Evolutionary conservation across 2,888 invertebrate genomes (phyloP).

Genomic region (Bembecia ichneumoniformis): DNA sequence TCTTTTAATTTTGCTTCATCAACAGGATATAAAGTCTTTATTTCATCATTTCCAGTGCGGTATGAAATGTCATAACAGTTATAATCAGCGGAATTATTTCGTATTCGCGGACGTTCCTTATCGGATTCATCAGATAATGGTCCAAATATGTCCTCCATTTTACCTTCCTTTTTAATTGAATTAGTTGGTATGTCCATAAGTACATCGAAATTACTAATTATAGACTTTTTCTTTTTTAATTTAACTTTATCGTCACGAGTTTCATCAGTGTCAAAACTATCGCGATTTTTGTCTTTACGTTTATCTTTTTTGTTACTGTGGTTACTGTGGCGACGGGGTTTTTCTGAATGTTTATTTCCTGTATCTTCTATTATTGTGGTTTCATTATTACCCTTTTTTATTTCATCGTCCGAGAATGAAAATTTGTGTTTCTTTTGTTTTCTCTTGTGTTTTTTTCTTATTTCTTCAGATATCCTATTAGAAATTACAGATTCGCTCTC

Average conservation of each 20-base stretch:
- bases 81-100: slow-evolving; percentile 34
- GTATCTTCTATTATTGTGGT: slow-evolving; percentile 28
- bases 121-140: slow-evolving; percentile 84
- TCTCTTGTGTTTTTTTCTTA: slow-evolving; percentile 86
- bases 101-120: slow-evolving; percentile 29
- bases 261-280: slow-evolving; percentile 60
- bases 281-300: slow-evolving; percentile 71
- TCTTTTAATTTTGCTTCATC: slow-evolving; percentile 46
- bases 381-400: slow-evolving; percentile 48
- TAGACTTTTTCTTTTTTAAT: slow-evolving; percentile 68
- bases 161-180: slow-evolving; percentile 77
- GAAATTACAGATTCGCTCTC: slow-evolving; percentile 58
- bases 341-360: slow-evolving; percentile 62
- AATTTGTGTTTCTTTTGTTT: slow-evolving; percentile 85
- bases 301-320: slow-evolving; percentile 74
- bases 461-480: slow-evolving; percentile 57
- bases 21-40: slow-evolving; percentile 14
- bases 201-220: slow-evolving; percentile 33
- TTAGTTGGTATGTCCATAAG: slow-evolving; percentile 32
- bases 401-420: slow-evolving; percentile 73
- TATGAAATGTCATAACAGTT: slow-evolving; percentile 23
- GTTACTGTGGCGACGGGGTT: slow-evolving; percentile 62
- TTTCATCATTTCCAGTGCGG: slow-evolving; percentile 20
- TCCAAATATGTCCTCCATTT: slow-evolving; percentile 92
- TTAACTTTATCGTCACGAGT: slow-evolving; percentile 70